Base-by-base conservation (phyloP, 2,888 invertebrate species). In the Griposia aprilina region DNA sequence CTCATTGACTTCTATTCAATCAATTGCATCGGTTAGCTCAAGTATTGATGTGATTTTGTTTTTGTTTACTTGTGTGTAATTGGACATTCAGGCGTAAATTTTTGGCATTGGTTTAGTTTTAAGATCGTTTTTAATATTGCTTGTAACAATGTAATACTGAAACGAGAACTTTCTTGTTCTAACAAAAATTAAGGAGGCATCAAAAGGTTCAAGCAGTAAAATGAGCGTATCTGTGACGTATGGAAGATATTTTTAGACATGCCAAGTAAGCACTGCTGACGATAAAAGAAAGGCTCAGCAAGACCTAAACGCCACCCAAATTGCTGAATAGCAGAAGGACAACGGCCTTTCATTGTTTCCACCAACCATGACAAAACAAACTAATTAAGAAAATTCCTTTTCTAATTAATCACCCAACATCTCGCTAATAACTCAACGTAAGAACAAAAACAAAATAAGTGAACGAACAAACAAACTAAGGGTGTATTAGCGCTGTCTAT, bases 401-500 rank as follows among this genome's bases (percentile, higher is more conserved):
- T 66, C 45, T 57, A 84, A 85, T 82, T 75, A 85, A 84, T 78
- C 70, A 84, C 74, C 63, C 55, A 84, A 76, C 70, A 76, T 84
- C 72, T 78, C 30, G 65, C 74, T 69, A 70, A 76, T 78, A 80
- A 74, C 62, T 84, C 80, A 85, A 80, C 76, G 81, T 79, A 67
- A 71, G 76, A 78, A 76, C 68, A 76, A 65, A 83, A 87, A 87
- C 86, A 77, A 87, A 87, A 85, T 85, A 87, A 87, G 73, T 69
- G 71, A 67, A 74, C 55, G 70, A 81, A 81, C 86, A 85, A 85
- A 83, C 83, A 86, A 86, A 86, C 88, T 72, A 70, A 66, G 75
- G 70, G 78, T 81, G 66, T 83, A 88, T 86, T 83, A 87, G 71
- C 66, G 57, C 77, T 88, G 88, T 87, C 86, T 79, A 81, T 87